Percentiles rank a stretch among this genome's conserved stretches.
Evolutionary conservation across 2,113 vertebrate genomes (phyloP).

Genomic region (Vombatus ursinus): DNA sequence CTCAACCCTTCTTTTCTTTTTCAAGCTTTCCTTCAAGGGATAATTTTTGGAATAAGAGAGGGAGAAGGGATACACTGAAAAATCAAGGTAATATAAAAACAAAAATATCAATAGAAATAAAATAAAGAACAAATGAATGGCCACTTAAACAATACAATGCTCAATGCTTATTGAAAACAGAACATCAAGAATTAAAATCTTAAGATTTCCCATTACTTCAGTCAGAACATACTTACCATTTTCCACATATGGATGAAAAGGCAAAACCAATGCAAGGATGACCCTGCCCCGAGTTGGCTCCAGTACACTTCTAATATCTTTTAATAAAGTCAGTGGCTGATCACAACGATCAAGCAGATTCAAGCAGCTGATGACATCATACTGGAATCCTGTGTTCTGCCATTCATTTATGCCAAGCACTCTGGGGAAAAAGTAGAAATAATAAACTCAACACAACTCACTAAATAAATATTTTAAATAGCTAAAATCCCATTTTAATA

Average conservation of each 20-base stretch:
- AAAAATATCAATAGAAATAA: background rate
- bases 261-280: slow-evolving; percentile 93
- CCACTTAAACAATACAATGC: background rate
- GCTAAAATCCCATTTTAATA: background rate
- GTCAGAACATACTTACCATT: slow-evolving; percentile 87
- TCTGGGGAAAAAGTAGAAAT: slow-evolving; percentile 78
- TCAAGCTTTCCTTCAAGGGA: background rate
- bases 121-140: background rate
- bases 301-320: slow-evolving; percentile 90
- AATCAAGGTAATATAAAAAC: slow-evolving; percentile 26
- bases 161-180: background rate
- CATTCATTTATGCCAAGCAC: slow-evolving; percentile 95
- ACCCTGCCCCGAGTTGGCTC: slow-evolving; percentile 93
- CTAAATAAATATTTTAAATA: slow-evolving; percentile 44
- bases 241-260: slow-evolving; percentile 97
- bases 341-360: slow-evolving; percentile 98
- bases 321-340: slow-evolving; percentile 91
- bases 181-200: background rate
- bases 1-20: background rate
- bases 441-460: slow-evolving; percentile 3
- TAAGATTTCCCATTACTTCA: background rate
- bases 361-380: slow-evolving; percentile 97
- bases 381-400: slow-evolving; percentile 93
- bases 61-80: background rate
- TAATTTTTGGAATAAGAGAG: background rate